Conservation (phyloP, 1,140 invertebrate species). For the Drosophila asahinai region DNA sequence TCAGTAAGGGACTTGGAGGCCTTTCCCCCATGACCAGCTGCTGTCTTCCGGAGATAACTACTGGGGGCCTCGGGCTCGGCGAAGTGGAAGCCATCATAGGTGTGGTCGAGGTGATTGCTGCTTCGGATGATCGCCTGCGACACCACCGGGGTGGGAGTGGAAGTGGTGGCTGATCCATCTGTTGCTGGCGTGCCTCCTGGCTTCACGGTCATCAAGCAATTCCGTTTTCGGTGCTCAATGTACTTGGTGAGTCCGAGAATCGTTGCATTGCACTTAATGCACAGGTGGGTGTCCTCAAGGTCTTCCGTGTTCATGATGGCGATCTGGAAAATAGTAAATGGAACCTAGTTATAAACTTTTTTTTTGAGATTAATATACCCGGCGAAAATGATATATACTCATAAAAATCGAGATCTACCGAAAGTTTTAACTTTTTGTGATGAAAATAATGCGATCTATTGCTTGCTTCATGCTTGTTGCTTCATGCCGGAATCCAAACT, state of each 20-base stretch:
- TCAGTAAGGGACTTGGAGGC: slow-evolving; percentile 71
- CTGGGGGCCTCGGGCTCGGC: slow-evolving; percentile 85
- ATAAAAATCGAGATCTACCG: too few relatives aligned
- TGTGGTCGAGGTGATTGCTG: slow-evolving; percentile 51
- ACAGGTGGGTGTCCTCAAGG: slow-evolving; percentile 93
- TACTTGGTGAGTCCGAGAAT: slow-evolving; percentile 93
- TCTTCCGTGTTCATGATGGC: slow-evolving; percentile 86
- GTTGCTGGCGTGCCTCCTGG: not conserved
- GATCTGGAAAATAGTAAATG: slow-evolving; percentile 3
- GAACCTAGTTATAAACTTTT: too few relatives aligned
- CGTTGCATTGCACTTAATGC: slow-evolving; percentile 93
- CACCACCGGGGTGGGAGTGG: slow-evolving; percentile 37
- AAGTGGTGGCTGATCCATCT: not conserved
- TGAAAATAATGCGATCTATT: too few relatives aligned
- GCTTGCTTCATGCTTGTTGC: too few relatives aligned
- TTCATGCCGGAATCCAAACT: too few relatives aligned
- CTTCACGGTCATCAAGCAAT: slow-evolving; percentile 85
- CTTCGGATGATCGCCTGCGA: slow-evolving; percentile 61
- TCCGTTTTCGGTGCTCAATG: slow-evolving; percentile 90
- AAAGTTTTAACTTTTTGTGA: too few relatives aligned
- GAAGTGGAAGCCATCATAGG: slow-evolving; percentile 76
- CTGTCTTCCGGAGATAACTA: slow-evolving; percentile 60
- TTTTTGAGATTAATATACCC: too few relatives aligned
- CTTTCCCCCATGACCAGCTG: slow-evolving; percentile 72
- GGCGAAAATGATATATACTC: too few relatives aligned